A percentile compares a stretch with the other conserved stretches of the same genome.
Conservation (phyloP, 1,140 invertebrate species). For the Mamestra configurata region DNA sequence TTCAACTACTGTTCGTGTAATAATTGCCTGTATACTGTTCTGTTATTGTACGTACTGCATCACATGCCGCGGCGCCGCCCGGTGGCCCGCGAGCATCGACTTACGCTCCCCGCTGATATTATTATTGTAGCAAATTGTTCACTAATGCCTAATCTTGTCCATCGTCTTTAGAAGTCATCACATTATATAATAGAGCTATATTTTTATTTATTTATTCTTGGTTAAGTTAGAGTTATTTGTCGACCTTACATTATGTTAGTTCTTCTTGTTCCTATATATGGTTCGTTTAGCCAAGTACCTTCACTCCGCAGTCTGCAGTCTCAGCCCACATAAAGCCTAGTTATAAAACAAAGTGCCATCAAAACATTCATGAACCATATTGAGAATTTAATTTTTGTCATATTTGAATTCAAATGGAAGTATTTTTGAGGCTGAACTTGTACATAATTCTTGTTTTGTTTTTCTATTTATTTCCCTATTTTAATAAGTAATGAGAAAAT, state of each 20-base stretch:
- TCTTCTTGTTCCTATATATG: slow-evolving; percentile 81
- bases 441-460: slow-evolving; percentile 68
- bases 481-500: slow-evolving; percentile 69
- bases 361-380: slow-evolving; percentile 52
- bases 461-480: slow-evolving; percentile 81
- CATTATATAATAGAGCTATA: slow-evolving; percentile 80
- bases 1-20: slow-evolving; percentile 48
- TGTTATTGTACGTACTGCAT: slow-evolving; percentile 25
- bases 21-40: slow-evolving; percentile 50
- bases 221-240: slow-evolving; percentile 71
- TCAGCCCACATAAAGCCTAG: slow-evolving; percentile 35
- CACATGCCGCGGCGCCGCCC: neutral
- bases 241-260: slow-evolving; percentile 57
- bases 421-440: slow-evolving; percentile 81
- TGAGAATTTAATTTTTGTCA: slow-evolving; percentile 52
- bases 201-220: slow-evolving; percentile 82
- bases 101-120: slow-evolving; percentile 61
- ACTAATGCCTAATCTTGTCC: slow-evolving; percentile 85
- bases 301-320: neutral
- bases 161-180: slow-evolving; percentile 83
- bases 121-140: slow-evolving; percentile 70
- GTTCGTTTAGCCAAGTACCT: slow-evolving; percentile 38
- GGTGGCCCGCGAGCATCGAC: neutral
- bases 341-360: slow-evolving; percentile 73
- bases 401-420: slow-evolving; percentile 58